Percentiles rank a stretch among this genome's conserved stretches.
These are phyloP conservation scores for Nyctalus aviator DNA, from an alignment of 2,797 vertebrate genomes.

Conservation along the genomic window DNA sequence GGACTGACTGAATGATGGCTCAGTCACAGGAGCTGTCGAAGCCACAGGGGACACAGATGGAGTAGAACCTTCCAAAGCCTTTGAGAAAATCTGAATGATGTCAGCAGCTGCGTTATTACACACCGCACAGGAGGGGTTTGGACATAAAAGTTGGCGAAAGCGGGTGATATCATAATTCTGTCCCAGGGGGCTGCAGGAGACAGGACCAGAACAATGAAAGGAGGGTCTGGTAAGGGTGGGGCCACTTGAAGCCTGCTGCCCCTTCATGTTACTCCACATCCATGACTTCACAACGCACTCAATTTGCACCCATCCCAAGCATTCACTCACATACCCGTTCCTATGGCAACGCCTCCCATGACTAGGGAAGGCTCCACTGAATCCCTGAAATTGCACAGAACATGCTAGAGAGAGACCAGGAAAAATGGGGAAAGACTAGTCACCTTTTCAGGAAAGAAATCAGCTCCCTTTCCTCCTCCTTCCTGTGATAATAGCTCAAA, in stretches of 20 bases:
- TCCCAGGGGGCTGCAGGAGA: background rate
- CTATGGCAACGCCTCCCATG: background rate
- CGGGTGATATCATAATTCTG: accelerated
- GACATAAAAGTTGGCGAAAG: background rate
- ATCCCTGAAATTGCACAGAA: background rate
- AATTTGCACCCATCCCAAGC: no score
- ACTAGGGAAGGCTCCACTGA: background rate
- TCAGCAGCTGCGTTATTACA: background rate
- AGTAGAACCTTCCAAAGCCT: background rate
- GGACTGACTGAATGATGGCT: background rate
- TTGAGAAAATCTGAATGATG: background rate
- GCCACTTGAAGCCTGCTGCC: no score
- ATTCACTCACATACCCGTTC: background rate
- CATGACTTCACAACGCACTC: background rate
- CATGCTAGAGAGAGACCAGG: background rate
- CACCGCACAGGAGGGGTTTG: constrained; percentile 14
- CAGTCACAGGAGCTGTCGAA: background rate
- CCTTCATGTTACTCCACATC: background rate
- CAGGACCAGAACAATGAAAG: background rate
- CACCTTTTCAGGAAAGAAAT: constrained; percentile 16
- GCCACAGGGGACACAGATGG: background rate
- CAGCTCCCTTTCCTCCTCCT: background rate
- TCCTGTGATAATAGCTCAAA: background rate
- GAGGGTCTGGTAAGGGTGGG: no score
- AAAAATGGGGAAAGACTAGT: background rate